Evolutionary conservation across 2,113 vertebrate genomes (phyloP).

Genomic region (Ophiodon elongatus): DNA sequence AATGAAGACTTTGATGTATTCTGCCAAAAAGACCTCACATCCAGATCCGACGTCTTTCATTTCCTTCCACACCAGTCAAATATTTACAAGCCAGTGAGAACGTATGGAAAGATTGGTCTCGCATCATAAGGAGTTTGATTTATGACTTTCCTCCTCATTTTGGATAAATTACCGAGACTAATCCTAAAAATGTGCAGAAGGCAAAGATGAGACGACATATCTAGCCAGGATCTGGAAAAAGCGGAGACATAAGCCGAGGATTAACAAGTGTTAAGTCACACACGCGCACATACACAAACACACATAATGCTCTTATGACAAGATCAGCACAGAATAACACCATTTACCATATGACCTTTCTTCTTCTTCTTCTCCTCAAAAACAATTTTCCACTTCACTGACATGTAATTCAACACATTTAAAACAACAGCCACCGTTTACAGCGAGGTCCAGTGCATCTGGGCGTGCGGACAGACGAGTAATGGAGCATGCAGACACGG

Average conservation of each 20-base stretch:
- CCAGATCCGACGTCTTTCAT: not conserved
- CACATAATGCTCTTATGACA: conserved; percentile 58
- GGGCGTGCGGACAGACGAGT: conserved; percentile 22
- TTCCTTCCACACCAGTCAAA: not conserved
- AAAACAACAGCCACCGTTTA: not conserved
- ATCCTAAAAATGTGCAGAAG: not conserved
- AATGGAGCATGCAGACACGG: conserved; percentile 50
- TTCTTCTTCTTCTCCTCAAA: conserved; percentile 21
- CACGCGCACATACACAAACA: not conserved
- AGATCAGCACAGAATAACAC: conserved; percentile 45
- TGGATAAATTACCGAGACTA: not conserved
- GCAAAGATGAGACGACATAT: conserved; percentile 6
- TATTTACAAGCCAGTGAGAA: not conserved
- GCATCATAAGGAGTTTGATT: conserved; percentile 10
- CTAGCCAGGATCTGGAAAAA: conserved; percentile 23
- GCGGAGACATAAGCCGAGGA: not conserved
- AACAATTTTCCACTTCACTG: conserved; percentile 11
- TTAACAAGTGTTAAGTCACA: conserved; percentile 18
- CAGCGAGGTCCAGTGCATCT: not conserved
- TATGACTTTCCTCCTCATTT: not conserved
- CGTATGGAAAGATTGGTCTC: conserved; percentile 2
- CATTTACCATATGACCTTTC: conserved; percentile 12
- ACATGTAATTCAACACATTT: conserved; percentile 8
- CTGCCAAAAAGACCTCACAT: conserved; percentile 4
- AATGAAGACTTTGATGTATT: conserved; percentile 1